Percentiles rank a stretch among this genome's conserved stretches.
phyloP scores from a whole-genome alignment of 2,888 invertebrate genomes.

The Tiliacea aurago region DNA sequence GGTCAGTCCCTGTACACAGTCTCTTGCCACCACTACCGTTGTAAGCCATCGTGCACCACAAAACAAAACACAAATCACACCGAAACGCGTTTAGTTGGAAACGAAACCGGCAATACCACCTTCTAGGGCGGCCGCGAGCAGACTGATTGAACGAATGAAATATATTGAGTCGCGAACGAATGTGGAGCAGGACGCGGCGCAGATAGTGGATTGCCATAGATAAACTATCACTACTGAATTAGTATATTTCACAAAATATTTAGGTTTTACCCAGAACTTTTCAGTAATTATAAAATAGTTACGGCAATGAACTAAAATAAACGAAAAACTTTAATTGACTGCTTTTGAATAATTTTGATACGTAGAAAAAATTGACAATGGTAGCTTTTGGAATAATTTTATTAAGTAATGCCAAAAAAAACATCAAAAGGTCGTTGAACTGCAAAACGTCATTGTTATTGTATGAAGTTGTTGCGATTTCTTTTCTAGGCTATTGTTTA shows the following conservation, averaged over 20 bases:
- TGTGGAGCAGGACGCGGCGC: slow-evolving; percentile 68
- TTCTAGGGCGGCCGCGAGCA: slow-evolving; percentile 78
- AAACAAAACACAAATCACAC: slow-evolving; percentile 90
- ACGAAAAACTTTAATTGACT: not conserved
- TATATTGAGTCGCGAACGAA: slow-evolving; percentile 66
- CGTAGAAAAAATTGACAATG: not conserved
- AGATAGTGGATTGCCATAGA: slow-evolving; percentile 56
- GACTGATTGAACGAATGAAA: slow-evolving; percentile 84
- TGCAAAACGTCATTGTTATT: slow-evolving; percentile 47
- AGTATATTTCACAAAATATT: slow-evolving; percentile 25
- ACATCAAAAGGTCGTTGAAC: slow-evolving; percentile 51
- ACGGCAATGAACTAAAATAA: not conserved
- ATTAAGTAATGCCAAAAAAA: slow-evolving; percentile 30
- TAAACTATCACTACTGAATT: slow-evolving; percentile 30
- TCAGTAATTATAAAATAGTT: not conserved
- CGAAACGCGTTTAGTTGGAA: slow-evolving; percentile 83
- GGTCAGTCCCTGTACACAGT: slow-evolving; percentile 88
- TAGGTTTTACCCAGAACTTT: not conserved
- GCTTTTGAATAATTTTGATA: not conserved
- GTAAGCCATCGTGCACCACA: slow-evolving; percentile 93
- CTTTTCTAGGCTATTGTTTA: slow-evolving; percentile 2
- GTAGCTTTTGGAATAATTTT: slow-evolving; percentile 38
- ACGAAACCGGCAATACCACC: slow-evolving; percentile 77
- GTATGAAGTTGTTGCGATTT: slow-evolving; percentile 39
- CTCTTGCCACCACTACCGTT: slow-evolving; percentile 92